phyloP scores from a whole-genome alignment of 2,113 vertebrate species.

The Centropus bengalensis region DNA sequence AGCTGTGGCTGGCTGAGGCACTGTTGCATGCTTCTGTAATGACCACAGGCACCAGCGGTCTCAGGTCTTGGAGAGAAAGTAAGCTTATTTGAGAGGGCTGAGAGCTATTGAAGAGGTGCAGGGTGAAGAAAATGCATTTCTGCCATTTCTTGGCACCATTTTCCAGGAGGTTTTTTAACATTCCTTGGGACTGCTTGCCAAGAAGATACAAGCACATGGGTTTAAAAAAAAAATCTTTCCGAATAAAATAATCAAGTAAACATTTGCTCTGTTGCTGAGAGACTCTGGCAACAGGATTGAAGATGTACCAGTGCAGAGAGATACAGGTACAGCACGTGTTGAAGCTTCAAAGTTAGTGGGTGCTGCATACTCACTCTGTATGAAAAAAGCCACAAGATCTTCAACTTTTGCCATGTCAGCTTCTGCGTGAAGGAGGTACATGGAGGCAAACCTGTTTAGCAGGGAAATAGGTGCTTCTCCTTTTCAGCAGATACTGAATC shows the following conservation, averaged over 20 bases:
- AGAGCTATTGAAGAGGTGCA: neutral
- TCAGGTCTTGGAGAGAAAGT: neutral
- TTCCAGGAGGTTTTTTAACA: rapidly evolving
- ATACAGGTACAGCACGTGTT: neutral
- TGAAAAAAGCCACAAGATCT: neutral
- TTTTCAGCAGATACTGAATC: neutral
- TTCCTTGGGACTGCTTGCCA: neutral
- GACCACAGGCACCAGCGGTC: neutral
- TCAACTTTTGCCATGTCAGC: neutral
- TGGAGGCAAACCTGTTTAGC: neutral
- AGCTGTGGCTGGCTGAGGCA: neutral
- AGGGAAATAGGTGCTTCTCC: neutral
- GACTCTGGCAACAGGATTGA: neutral
- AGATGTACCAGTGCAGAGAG: neutral
- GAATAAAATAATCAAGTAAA: constrained; percentile 1
- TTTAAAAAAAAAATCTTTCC: neutral
- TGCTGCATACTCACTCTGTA: neutral
- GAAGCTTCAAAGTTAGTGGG: neutral
- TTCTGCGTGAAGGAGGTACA: neutral
- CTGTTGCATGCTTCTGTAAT: neutral
- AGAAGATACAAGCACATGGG: neutral
- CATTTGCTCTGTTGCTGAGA: neutral
- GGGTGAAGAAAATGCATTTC: constrained; percentile 3
- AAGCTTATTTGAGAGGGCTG: neutral
- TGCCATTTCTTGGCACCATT: neutral